Evolutionary conservation across 2,888 invertebrate species (phyloP).

Genomic region (Ormyrus labotus): DNA sequence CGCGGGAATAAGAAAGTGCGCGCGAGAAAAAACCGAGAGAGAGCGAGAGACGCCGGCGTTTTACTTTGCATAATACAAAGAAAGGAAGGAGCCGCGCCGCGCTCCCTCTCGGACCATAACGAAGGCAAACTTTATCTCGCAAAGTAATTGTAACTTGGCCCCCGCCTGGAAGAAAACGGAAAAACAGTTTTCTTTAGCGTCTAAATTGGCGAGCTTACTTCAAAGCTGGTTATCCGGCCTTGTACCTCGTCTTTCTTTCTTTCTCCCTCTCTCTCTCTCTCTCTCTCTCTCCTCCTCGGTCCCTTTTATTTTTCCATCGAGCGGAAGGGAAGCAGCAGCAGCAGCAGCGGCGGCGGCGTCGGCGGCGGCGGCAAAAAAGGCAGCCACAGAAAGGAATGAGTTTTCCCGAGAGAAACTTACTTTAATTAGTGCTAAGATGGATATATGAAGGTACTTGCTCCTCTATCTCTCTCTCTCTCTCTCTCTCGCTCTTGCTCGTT

Average conservation of each 20-base stretch:
- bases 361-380: constrained; percentile 54
- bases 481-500: background rate
- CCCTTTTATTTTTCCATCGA: constrained; percentile 64
- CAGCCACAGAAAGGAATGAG: constrained; percentile 63
- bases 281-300: constrained; percentile 47
- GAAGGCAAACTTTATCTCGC: constrained; percentile 66
- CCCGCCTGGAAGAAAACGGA: constrained; percentile 63
- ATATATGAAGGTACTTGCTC: constrained; percentile 50
- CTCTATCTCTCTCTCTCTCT: constrained; percentile 4
- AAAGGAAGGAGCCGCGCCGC: constrained; percentile 49
- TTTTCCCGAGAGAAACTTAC: constrained; percentile 60
- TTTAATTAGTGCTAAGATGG: constrained; percentile 59
- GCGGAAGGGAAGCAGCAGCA: constrained; percentile 49
- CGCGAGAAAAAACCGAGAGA: background rate
- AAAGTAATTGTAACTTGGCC: constrained; percentile 67
- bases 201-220: constrained; percentile 71
- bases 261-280: constrained; percentile 8
- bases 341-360: constrained; percentile 17
- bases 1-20: background rate
- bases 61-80: constrained; percentile 65
- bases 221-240: constrained; percentile 71
- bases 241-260: constrained; percentile 53
- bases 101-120: constrained; percentile 59
- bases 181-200: constrained; percentile 72
- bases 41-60: constrained; percentile 45